These are phyloP conservation scores for Falco novaeseelandiae DNA, from an alignment of 2,797 vertebrate species.

Conservation along the genomic window DNA sequence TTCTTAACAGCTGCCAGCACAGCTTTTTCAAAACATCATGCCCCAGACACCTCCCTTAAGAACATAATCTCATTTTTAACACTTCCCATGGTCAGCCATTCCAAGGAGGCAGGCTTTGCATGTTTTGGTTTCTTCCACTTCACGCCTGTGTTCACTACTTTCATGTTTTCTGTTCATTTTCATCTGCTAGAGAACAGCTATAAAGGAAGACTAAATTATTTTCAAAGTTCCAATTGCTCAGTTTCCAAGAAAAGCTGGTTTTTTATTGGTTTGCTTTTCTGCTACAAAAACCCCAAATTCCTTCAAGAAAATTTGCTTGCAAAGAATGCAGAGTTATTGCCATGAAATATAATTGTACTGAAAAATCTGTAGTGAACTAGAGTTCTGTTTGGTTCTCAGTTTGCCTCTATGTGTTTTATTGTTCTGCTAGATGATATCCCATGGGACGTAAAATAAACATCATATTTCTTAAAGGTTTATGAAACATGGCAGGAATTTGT, in stretches of 20 bases:
- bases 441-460: background rate
- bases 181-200: background rate
- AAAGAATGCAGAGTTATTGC: background rate
- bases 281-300: background rate
- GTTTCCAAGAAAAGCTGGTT: background rate
- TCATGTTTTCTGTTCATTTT: background rate
- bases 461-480: background rate
- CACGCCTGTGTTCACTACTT: background rate
- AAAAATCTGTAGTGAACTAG: background rate
- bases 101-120: background rate
- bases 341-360: background rate
- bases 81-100: background rate
- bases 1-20: background rate
- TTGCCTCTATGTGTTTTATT: background rate
- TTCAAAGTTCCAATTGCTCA: background rate
- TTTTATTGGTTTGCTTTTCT: background rate
- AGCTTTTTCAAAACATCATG: background rate
- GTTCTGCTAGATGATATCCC: background rate
- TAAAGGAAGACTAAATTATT: background rate
- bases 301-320: background rate
- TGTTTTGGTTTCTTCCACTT: background rate
- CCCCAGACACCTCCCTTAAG: background rate
- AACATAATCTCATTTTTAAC: background rate
- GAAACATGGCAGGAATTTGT: background rate
- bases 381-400: background rate